Evolutionary conservation across 2,113 vertebrate genomes (phyloP).

Genomic region (Prionailurus bengalensis): DNA sequence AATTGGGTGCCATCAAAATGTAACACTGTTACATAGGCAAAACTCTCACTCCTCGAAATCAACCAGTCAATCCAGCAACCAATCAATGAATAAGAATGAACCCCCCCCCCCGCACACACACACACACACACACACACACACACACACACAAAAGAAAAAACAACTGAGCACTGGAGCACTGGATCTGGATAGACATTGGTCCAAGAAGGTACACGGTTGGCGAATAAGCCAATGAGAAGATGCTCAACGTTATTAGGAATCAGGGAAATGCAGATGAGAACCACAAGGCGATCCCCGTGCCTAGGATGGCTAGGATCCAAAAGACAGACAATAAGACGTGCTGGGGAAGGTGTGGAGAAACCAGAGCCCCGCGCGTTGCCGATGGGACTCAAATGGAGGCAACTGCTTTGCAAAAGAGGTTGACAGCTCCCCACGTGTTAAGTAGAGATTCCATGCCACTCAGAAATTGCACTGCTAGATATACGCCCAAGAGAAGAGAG

Average conservation of each 20-base stretch:
- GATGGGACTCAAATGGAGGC: neutral
- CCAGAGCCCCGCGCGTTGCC: neutral
- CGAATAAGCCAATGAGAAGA: neutral
- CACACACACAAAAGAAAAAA: no score
- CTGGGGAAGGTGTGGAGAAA: neutral
- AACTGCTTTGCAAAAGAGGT: neutral
- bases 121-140: no score
- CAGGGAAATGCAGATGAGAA: neutral
- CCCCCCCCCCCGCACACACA: no score
- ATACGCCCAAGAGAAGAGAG: neutral
- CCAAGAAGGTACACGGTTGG: neutral
- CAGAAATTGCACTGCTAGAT: neutral
- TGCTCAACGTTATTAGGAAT: neutral
- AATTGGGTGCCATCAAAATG: neutral
- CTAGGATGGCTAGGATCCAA: neutral
- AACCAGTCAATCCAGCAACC: no score
- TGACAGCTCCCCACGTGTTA: neutral
- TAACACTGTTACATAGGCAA: no score
- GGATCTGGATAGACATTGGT: no score
- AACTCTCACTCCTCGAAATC: no score
- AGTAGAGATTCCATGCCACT: neutral
- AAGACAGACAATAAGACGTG: neutral
- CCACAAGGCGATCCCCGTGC: neutral
- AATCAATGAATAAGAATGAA: no score
- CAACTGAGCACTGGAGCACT: no score